A percentile compares a stretch with the other conserved stretches of the same genome.
phyloP scores from a whole-genome alignment of 2,113 vertebrate species.

The Acanthisitta chloris region DNA sequence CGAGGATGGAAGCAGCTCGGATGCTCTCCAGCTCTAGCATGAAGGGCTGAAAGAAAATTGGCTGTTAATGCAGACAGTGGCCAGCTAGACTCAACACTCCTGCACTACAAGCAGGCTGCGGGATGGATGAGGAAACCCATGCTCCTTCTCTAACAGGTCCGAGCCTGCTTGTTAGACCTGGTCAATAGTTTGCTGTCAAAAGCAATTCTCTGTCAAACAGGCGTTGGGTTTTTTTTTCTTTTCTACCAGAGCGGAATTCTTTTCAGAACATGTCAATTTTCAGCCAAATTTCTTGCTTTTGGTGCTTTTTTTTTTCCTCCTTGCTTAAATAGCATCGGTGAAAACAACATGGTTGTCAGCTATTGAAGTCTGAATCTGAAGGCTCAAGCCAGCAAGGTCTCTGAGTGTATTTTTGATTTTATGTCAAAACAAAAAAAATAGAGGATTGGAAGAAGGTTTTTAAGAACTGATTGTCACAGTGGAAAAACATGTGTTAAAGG shows the following conservation, averaged over 20 bases:
- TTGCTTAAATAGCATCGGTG: background rate
- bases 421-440: background rate
- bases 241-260: background rate
- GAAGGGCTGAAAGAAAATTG: background rate
- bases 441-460: background rate
- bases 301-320: background rate
- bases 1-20: background rate
- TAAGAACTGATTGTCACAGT: background rate
- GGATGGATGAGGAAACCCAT: background rate
- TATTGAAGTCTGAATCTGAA: background rate
- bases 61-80: background rate
- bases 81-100: background rate
- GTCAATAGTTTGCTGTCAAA: constrained; percentile 55
- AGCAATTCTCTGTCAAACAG: constrained; percentile 25
- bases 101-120: fast-evolving
- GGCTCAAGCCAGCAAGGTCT: constrained; percentile 1
- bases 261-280: constrained; percentile 1
- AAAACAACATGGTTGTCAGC: constrained; percentile 17
- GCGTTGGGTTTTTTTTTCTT: background rate
- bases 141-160: background rate
- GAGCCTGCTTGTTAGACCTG: constrained; percentile 27
- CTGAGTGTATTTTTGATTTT: constrained; percentile 22
- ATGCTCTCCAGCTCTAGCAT: background rate
- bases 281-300: constrained; percentile 22
- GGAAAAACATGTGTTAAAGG: background rate